Evolutionary conservation across 2,888 invertebrate species (phyloP).

Genomic region (Aspidiotus rigidus): DNA sequence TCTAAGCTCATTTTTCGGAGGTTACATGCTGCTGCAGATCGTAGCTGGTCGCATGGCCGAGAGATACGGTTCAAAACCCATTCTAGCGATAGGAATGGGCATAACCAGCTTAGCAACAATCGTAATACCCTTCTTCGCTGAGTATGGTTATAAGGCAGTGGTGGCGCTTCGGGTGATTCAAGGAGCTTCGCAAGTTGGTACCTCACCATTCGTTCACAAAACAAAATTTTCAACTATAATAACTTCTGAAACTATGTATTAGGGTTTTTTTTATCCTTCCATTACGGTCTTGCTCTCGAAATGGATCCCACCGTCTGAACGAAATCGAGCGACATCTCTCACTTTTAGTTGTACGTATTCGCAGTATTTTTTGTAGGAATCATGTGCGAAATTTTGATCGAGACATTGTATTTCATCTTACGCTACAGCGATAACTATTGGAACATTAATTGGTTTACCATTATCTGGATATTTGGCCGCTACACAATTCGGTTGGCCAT

Average conservation of each 20-base stretch:
- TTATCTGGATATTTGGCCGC: constrained; percentile 63
- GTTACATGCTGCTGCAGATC: constrained; percentile 62
- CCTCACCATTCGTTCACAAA: no score
- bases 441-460: constrained; percentile 64
- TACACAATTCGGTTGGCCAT: constrained; percentile 62
- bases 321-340: constrained; percentile 50
- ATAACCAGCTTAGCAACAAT: constrained; percentile 34
- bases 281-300: constrained; percentile 58
- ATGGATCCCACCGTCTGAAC: constrained; percentile 62
- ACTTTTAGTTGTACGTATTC: constrained; percentile 38
- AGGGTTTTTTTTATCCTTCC: constrained; percentile 59
- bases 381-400: not conserved
- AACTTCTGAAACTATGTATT: constrained; percentile 38
- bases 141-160: constrained; percentile 26
- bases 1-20: constrained; percentile 67
- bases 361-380: not conserved
- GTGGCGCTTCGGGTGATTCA: constrained; percentile 34
- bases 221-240: no score
- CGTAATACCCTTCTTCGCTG: constrained; percentile 33
- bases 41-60: constrained; percentile 50
- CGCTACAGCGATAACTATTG: constrained; percentile 58
- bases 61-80: constrained; percentile 45
- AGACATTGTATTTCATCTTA: not conserved
- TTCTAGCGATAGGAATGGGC: constrained; percentile 40
- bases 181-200: constrained; percentile 36